These are phyloP conservation scores for Mungos mungo DNA, from an alignment of 2,113 vertebrate species.

Conservation along the genomic window DNA sequence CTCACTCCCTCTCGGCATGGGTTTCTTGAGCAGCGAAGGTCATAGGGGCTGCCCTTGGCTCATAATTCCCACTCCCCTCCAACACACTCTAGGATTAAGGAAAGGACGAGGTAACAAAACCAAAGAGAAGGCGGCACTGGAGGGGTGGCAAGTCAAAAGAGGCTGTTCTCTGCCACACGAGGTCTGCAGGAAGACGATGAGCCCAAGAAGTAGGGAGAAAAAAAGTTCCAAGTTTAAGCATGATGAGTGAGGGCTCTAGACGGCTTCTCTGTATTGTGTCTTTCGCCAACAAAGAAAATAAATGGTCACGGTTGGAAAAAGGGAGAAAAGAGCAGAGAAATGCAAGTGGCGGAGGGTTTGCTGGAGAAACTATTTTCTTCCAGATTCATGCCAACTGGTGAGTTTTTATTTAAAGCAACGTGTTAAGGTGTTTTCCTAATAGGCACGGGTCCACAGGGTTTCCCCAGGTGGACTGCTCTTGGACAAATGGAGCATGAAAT, in stretches of 20 bases:
- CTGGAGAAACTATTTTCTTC: constrained; percentile 50
- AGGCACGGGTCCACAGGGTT: constrained; percentile 74
- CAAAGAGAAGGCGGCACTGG: not conserved
- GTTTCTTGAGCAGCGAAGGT: constrained; percentile 12
- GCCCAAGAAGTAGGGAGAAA: not conserved
- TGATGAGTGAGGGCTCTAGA: not conserved
- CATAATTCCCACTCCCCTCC: not conserved
- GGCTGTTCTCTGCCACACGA: constrained; percentile 29
- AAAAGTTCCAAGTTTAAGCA: not conserved
- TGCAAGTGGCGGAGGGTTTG: not conserved
- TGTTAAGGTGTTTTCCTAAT: constrained; percentile 84
- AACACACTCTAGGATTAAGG: constrained; percentile 22
- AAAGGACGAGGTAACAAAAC: not conserved
- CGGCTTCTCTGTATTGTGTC: not conserved
- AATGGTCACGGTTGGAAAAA: constrained; percentile 42
- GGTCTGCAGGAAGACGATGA: not conserved
- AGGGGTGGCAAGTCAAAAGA: not conserved
- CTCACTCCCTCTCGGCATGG: constrained; percentile 43
- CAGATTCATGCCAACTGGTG: constrained; percentile 74
- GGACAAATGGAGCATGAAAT: constrained; percentile 82
- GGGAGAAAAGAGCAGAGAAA: not conserved
- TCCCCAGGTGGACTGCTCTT: constrained; percentile 82
- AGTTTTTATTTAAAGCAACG: constrained; percentile 83
- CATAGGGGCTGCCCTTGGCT: not conserved
- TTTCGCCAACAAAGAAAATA: constrained; percentile 58